phyloP scores from a whole-genome alignment of 2,888 invertebrate species.

The Hirtodrosophila confusa region DNA sequence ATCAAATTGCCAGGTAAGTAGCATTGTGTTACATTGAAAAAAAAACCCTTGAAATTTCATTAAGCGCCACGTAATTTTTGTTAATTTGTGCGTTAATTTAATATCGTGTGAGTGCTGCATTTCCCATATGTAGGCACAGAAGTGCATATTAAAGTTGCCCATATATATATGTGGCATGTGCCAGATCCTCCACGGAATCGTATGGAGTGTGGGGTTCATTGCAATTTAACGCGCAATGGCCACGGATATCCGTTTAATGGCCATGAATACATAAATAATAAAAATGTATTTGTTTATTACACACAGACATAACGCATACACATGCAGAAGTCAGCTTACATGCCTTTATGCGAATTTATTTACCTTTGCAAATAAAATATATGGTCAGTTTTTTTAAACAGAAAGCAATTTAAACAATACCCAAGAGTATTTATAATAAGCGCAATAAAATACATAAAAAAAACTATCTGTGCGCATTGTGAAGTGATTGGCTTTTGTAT shows the following conservation, averaged over 20 bases:
- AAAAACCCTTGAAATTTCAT: constrained; percentile 33
- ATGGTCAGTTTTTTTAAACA: constrained; percentile 49
- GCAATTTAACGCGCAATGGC: constrained; percentile 79
- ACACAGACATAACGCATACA: constrained; percentile 40
- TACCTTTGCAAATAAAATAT: constrained; percentile 77
- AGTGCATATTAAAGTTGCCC: constrained; percentile 44
- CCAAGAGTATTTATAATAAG: constrained; percentile 72
- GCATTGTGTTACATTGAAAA: not conserved
- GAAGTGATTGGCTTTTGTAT: constrained; percentile 67
- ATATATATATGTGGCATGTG: constrained; percentile 22
- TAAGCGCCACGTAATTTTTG: constrained; percentile 39
- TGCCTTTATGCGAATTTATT: constrained; percentile 67
- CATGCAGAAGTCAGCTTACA: constrained; percentile 63
- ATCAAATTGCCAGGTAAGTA: not conserved
- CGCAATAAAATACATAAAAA: constrained; percentile 60
- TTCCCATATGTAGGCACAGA: constrained; percentile 8
- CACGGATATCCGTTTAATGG: constrained; percentile 80
- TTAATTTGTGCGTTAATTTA: constrained; percentile 58
- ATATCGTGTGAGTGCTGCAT: constrained; percentile 28
- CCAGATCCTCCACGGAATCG: constrained; percentile 4
- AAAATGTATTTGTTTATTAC: constrained; percentile 80
- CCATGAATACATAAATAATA: constrained; percentile 81
- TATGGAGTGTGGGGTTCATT: constrained; percentile 28
- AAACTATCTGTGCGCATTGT: constrained; percentile 62
- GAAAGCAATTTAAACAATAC: constrained; percentile 79